Conservation (phyloP, 1,140 invertebrate species). For the Platorchestia sp. region DNA sequence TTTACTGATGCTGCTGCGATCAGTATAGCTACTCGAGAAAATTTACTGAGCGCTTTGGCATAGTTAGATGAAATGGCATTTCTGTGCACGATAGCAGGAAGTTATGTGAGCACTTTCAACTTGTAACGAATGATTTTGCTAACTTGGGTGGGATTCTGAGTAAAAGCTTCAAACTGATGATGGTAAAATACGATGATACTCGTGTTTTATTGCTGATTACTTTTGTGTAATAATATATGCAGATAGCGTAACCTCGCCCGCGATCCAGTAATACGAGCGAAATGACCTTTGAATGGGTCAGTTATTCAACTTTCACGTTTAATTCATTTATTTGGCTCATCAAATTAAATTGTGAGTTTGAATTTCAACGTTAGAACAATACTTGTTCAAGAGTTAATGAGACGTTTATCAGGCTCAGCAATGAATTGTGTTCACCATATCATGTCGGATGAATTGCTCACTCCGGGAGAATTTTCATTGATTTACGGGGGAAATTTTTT, state of each 20-base stretch:
- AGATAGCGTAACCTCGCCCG: not conserved
- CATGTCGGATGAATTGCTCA: not conserved
- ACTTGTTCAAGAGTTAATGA: too few relatives aligned
- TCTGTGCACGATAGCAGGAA: not conserved
- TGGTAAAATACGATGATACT: not conserved
- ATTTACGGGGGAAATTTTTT: not conserved
- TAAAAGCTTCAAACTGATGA: not conserved
- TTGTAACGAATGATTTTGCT: not conserved
- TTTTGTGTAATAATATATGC: not conserved
- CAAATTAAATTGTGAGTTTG: too few relatives aligned
- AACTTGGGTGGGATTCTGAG: not conserved
- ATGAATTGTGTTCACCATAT: not conserved
- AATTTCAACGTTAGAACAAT: too few relatives aligned
- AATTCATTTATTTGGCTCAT: not conserved
- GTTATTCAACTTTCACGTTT: not conserved
- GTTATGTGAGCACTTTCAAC: not conserved
- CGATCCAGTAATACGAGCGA: not conserved
- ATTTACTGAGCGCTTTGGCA: not conserved
- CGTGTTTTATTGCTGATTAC: not conserved
- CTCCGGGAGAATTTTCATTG: not conserved
- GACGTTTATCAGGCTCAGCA: not conserved
- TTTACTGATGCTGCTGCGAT: not conserved
- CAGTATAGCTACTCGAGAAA: not conserved
- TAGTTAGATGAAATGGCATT: not conserved
- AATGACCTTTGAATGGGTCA: not conserved